Percentiles rank a stretch among this genome's conserved stretches.
These are phyloP conservation scores for Cataglyphis cursor DNA, from an alignment of 2,888 invertebrate species.

Conservation along the genomic window DNA sequence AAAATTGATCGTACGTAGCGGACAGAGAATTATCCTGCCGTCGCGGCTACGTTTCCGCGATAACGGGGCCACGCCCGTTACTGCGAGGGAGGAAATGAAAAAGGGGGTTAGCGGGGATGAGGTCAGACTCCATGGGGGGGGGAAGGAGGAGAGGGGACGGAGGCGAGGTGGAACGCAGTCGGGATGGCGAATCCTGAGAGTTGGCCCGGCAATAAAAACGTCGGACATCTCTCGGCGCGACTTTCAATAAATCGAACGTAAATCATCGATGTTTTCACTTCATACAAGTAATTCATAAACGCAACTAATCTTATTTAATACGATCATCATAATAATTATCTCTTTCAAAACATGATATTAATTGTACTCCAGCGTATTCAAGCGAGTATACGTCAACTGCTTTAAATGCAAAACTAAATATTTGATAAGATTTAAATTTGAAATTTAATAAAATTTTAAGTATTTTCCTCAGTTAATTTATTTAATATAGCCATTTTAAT, in stretches of 20 bases:
- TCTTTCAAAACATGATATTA: neutral
- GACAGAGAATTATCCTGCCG: conserved; percentile 49
- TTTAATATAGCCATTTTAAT: too few relatives aligned
- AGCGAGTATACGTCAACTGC: neutral
- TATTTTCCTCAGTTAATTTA: too few relatives aligned
- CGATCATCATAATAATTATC: neutral
- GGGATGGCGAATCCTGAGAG: conserved; percentile 40
- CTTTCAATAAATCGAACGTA: conserved; percentile 40
- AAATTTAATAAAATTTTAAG: too few relatives aligned
- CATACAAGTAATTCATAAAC: conserved; percentile 19
- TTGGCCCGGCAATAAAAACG: conserved; percentile 42
- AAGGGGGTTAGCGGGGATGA: conserved; percentile 52
- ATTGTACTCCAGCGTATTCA: neutral
- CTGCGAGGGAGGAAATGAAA: conserved; percentile 56
- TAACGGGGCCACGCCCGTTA: conserved; percentile 53
- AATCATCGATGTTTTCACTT: conserved; percentile 15
- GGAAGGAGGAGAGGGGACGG: neutral
- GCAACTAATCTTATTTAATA: neutral
- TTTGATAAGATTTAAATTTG: too few relatives aligned
- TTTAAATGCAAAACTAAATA: neutral
- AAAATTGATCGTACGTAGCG: conserved; percentile 51
- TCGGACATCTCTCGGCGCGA: conserved; percentile 17
- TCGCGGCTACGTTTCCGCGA: conserved; percentile 48
- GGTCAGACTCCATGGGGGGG: conserved; percentile 16
- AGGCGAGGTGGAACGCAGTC: conserved; percentile 4